Conservation (phyloP, 2,113 vertebrate species). For the Atrichornis clamosus region DNA sequence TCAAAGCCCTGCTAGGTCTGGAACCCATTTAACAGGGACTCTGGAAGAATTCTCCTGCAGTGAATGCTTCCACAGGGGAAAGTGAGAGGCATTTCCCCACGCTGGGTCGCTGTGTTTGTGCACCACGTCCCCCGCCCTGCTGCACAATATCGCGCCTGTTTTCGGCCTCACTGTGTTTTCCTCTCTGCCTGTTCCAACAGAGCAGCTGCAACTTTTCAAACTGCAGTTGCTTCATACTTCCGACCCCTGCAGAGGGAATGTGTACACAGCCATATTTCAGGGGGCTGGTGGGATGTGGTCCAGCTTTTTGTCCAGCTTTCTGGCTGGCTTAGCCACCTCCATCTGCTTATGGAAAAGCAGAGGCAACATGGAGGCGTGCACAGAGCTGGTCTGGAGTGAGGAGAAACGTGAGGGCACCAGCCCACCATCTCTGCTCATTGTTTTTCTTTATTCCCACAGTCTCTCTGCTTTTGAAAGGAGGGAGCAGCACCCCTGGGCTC, state of each 20-base stretch:
- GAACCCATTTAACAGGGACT: not conserved
- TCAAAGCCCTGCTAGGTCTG: not conserved
- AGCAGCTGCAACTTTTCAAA: constrained; percentile 31
- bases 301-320: not conserved
- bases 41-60: not conserved
- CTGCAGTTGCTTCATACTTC: not conserved
- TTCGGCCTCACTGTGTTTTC: not conserved
- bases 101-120: accelerated
- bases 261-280: not conserved
- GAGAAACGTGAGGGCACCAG: not conserved
- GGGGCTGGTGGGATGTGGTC: not conserved
- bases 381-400: not conserved
- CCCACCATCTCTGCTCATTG: not conserved
- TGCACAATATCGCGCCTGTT: not conserved
- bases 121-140: accelerated
- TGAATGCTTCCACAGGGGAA: not conserved
- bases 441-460: not conserved
- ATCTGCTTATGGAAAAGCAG: not conserved
- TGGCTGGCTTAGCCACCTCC: not conserved
- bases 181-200: not conserved
- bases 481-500: not conserved
- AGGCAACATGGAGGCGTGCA: not conserved
- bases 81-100: not conserved
- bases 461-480: not conserved
- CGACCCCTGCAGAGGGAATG: not conserved